These are phyloP conservation scores for Thinocorus orbignyianus DNA, from an alignment of 2,113 vertebrate genomes.

Conservation along the genomic window DNA sequence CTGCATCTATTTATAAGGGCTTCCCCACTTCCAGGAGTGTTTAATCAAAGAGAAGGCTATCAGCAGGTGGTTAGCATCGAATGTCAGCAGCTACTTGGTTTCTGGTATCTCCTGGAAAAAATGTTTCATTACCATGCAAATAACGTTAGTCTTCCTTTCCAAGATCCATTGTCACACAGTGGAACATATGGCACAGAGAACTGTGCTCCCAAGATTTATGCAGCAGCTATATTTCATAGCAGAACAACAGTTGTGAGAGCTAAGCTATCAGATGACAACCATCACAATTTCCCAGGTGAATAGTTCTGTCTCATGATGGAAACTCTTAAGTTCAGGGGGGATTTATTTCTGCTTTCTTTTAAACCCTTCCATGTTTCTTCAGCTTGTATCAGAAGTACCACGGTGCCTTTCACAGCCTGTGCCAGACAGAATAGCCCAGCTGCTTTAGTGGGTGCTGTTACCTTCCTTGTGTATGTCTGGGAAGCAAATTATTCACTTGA, in stretches of 20 bases:
- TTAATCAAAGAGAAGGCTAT: constrained; percentile 33
- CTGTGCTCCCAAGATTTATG: not conserved
- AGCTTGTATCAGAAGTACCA: not conserved
- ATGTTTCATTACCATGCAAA: constrained; percentile 46
- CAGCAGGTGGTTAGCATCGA: constrained; percentile 23
- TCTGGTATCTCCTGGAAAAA: constrained; percentile 10
- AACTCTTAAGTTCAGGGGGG: not conserved
- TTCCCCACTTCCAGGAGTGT: not conserved
- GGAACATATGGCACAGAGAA: not conserved
- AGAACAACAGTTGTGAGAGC: not conserved
- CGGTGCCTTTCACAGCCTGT: not conserved
- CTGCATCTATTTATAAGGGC: constrained; percentile 10
- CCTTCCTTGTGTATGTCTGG: not conserved
- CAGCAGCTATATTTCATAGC: not conserved
- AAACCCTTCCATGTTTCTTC: not conserved
- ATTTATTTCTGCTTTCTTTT: not conserved
- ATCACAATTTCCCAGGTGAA: not conserved
- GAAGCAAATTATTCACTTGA: not conserved
- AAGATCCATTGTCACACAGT: not conserved
- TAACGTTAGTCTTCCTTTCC: not conserved
- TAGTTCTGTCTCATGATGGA: not conserved
- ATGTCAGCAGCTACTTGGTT: not conserved
- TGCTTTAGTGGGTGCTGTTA: not conserved
- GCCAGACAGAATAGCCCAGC: not conserved
- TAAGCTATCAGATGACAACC: not conserved